Evolutionary conservation across 2,888 invertebrate genomes (phyloP), one percentile per base, ranked within the genome.

Genomic region (Macropis europaea): DNA sequence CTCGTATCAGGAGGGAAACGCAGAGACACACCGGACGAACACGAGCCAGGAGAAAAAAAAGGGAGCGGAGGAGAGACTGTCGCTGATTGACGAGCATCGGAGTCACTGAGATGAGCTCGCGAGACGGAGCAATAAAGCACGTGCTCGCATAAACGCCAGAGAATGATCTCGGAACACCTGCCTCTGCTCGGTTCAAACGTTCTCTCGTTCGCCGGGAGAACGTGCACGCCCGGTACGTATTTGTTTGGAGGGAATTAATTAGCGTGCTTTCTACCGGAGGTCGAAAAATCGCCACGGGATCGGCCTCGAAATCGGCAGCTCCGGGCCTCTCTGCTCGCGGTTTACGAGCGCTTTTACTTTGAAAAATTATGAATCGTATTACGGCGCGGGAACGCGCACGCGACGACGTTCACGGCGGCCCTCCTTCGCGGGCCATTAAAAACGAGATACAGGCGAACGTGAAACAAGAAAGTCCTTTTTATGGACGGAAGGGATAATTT

Each of bases 1-100:
- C n/a, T n/a, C n/a, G n/a, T n/a, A n/a, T n/a, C n/a, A n/a, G n/a
- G 61, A 56, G 48, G 56, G 60, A 68, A 53, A 76, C 56, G 60
- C 48, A 45, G 34, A 45, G 50, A 56, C 26, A 59, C 43, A 11
- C 13, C 13, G 45, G 9, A 34, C 59, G 47, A 40, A 11, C 54
- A 43, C n/a, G 50, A 11, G 63, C 34, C 36, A 7, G n/a, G 70
- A 63, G 77, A 69, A 67, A 72, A 76, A 66, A 50, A 52, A 43
- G 52, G 62, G 54, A 56, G 32, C 73, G 60, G 67, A 61, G 69
- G 79, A 69, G 81, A 78, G 61, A 82, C 81, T 79, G 79, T 79
- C 75, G 83, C 86, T 88, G 88, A 89, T 89, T 89, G 89, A 89
- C 88, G 88, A 88, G 87, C 84, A 69, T 72, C 77, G 60, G 78